Evolutionary conservation across 2,113 vertebrate genomes (phyloP).

Genomic region (Vicugna pacos): DNA sequence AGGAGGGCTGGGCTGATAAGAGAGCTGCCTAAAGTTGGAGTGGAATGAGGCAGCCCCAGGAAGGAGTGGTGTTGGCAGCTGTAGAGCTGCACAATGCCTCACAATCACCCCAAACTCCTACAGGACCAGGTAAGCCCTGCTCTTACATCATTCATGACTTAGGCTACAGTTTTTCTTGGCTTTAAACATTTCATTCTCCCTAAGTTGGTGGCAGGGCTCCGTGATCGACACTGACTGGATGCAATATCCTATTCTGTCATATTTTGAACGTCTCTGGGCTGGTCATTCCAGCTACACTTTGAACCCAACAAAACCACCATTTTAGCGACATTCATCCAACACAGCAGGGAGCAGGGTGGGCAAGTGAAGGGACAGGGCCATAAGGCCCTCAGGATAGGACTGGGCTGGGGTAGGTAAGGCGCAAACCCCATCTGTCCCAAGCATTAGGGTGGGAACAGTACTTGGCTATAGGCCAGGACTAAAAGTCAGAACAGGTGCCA

Average conservation of each 20-base stretch:
- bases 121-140: neutral
- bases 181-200: conserved; percentile 24
- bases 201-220: neutral
- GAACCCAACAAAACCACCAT: neutral
- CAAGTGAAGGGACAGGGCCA: neutral
- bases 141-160: neutral
- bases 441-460: neutral
- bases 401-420: neutral
- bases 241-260: neutral
- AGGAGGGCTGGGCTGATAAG: neutral
- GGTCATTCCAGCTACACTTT: neutral
- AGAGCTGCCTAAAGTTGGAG: neutral
- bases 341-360: too few relatives aligned
- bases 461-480: neutral
- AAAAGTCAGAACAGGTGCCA: neutral
- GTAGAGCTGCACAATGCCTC: neutral
- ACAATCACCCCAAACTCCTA: neutral
- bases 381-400: neutral
- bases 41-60: neutral
- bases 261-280: neutral
- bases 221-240: neutral
- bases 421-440: neutral
- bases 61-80: neutral
- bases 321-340: neutral
- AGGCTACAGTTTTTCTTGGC: neutral